Evolutionary conservation across 2,888 invertebrate species (phyloP), one percentile per base, ranked within the genome.

Genomic region (Ichneumoninae sp.): DNA sequence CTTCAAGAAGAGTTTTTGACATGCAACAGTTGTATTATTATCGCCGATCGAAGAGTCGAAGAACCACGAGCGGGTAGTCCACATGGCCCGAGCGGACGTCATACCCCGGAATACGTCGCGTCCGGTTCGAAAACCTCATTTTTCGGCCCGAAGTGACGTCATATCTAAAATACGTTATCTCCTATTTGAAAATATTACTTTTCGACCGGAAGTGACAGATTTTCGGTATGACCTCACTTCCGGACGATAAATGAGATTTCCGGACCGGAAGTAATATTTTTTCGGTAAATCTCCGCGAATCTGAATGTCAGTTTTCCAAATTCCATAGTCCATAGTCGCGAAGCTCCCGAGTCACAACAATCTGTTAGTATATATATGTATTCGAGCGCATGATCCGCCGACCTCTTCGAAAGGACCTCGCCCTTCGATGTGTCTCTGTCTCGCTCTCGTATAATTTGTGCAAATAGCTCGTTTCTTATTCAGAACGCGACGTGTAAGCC

Each of bases 401-500:
- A 65, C 54, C 83, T 79, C 68, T 16, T 36, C 54, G 70, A 36
- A 26, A 70, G 79, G 52, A 74, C 76, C 80, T 80, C 83, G 79
- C 80, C 77, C 84, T 74, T 74, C 80, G 80, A 78, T 75, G 74
- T 75, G 70, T 75, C 78, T 74, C 40, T 22, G 66, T 80, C 74
- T 75, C 52, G 22, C 47, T 76, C 71, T 60, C 50, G 52, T 78
- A 83, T 90, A 88, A 91, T 90, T 89, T 88, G 88, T 87, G 88
- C 84, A 89, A 91, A 90, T 90, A 86, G 87, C 77, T 84, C 79
- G 83, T 88, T 90, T 89, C 89, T 90, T 90, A 91, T 91, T 91
- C 91, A 82, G 86, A 85, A 83, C 92, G 89, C 89, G 91, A 6
- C 33, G 62, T 30, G 30, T 16, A 33, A 16, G 16, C 62, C 30